Evolutionary conservation across 2,888 invertebrate genomes (phyloP).

Genomic region (Oeneis ivallda): DNA sequence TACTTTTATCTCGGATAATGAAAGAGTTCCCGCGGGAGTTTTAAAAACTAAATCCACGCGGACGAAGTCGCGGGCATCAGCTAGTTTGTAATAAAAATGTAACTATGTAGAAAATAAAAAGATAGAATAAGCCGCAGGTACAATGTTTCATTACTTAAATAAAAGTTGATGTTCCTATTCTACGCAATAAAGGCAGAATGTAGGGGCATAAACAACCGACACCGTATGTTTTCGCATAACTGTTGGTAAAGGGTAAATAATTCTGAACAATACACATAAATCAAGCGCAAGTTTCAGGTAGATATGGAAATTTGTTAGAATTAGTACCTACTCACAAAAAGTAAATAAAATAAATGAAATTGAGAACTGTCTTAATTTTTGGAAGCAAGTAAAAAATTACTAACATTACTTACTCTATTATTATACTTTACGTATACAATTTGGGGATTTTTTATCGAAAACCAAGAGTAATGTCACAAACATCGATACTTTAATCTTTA

Average conservation of each 20-base stretch:
- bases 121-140: neutral
- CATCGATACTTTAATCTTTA: no score
- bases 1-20: no score
- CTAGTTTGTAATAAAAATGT: neutral
- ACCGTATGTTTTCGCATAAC: neutral
- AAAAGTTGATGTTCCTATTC: slow-evolving; percentile 2
- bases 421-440: no score
- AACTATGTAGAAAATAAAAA: neutral
- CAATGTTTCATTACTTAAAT: neutral
- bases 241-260: neutral
- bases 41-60: no score
- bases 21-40: no score
- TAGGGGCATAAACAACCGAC: neutral
- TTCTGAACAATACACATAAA: slow-evolving; percentile 5
- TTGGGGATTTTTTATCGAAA: no score
- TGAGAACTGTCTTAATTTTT: no score
- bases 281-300: neutral
- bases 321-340: neutral
- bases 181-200: neutral
- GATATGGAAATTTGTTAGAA: slow-evolving; percentile 7
- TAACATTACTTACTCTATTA: no score
- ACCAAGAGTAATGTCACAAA: no score
- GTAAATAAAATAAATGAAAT: neutral
- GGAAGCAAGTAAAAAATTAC: no score
- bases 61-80: no score